Evolutionary conservation across 2,888 invertebrate genomes (phyloP).

Genomic region (Apodemia zela): DNA sequence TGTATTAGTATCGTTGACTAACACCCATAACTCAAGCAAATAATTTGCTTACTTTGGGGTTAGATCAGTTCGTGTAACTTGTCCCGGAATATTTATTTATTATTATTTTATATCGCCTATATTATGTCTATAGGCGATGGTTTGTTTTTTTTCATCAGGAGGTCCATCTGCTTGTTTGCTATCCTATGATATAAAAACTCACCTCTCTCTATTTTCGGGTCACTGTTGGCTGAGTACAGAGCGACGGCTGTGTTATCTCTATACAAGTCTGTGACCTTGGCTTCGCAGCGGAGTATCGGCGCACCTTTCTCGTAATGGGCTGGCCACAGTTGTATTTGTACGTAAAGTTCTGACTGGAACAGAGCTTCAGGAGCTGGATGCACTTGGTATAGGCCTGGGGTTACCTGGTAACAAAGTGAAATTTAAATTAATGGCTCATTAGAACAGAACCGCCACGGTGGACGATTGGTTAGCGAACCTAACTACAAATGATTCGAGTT

Average conservation of each 20-base stretch:
- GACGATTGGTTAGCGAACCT: no score
- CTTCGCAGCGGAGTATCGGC: slow-evolving; percentile 83
- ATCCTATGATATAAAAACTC: slow-evolving; percentile 40
- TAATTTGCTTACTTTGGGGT: no score
- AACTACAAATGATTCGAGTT: no score
- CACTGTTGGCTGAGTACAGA: slow-evolving; percentile 82
- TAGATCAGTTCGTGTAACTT: no score
- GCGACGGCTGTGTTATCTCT: slow-evolving; percentile 81
- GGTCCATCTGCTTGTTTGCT: no score
- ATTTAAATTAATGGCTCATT: background rate
- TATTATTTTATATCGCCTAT: no score
- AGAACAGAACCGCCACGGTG: no score
- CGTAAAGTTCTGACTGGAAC: slow-evolving; percentile 81
- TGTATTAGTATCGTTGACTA: no score
- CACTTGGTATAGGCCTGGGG: slow-evolving; percentile 64
- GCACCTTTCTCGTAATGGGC: slow-evolving; percentile 83
- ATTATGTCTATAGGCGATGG: no score
- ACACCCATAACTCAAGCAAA: no score
- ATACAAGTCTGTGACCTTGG: slow-evolving; percentile 82
- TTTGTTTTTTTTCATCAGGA: no score
- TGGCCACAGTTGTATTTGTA: slow-evolving; percentile 81
- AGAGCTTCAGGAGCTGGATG: slow-evolving; percentile 71
- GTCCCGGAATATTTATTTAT: no score
- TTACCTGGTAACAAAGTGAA: slow-evolving; percentile 46
- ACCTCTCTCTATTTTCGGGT: slow-evolving; percentile 87